Evolutionary conservation across 2,888 invertebrate species (phyloP), one percentile per base, ranked within the genome.

Genomic region (Galeruca laticollis): DNA sequence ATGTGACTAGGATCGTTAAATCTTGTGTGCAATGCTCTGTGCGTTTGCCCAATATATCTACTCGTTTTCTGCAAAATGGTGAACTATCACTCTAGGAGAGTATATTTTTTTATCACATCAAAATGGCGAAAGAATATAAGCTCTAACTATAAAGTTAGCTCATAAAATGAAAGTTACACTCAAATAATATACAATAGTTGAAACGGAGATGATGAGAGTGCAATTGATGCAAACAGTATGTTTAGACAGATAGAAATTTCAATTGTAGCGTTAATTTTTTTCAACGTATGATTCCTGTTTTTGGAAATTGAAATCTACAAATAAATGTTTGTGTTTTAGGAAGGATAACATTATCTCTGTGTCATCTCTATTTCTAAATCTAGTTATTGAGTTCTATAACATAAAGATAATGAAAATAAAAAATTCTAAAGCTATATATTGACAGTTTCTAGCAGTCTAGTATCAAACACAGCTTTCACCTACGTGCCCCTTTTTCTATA

Each of bases 101-200:
- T 70, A 68, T 64, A 66, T 67, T 60, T n/a, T n/a, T 60, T 72
- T 84, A 84, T 84, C 84, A 84, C 84, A 84, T 84, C 83, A 82
- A 84, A 83, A 84, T 83, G 83, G 84, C 83, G 81, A 82, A 81
- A 81, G 79, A 81, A 83, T 81, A 78, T 78, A 84, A 84, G 84
- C 83, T 75, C 77, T 77, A 82, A 82, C 80, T 77, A 74, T 74
- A 66, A 69, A 70, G 76, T 78, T 79, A 78, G 74, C 68, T 66
- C 51, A 11, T 5, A 37, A 60, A 60, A 49, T 47, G 10, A 66
- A 18, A 57, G 8, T 35, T 57, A 18, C 35, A 57, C 9, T 20
- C 26, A 26, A 26, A 26, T 26, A 1, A 33, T 54, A 54, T 57
- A 57, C 18, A 18, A 47, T 15, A 47, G 47, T 47, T 47, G 47